A percentile compares a stretch with the other conserved stretches of the same genome.
phyloP scores from a whole-genome alignment of 2,888 invertebrate species.

The Pharmacophagus antenor region DNA sequence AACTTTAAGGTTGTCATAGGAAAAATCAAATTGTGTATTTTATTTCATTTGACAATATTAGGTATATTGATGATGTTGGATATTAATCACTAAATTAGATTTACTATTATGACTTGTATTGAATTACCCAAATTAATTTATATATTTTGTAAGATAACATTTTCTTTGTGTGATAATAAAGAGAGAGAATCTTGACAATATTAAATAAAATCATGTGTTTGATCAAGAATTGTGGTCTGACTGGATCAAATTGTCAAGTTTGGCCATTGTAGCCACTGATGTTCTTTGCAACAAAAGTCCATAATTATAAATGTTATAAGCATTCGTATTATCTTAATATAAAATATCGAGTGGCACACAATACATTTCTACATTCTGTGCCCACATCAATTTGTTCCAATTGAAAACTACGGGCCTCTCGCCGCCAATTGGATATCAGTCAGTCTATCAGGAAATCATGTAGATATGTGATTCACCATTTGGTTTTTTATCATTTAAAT shows the following conservation, averaged over 20 bases:
- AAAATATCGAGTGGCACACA: slow-evolving; percentile 1
- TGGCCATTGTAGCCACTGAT: neutral
- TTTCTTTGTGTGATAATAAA: neutral
- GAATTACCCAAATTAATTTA: neutral
- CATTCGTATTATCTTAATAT: neutral
- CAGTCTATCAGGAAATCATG: slow-evolving; percentile 44
- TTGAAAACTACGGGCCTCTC: slow-evolving; percentile 48
- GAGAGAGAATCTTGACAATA: neutral
- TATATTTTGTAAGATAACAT: neutral
- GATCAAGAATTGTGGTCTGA: neutral
- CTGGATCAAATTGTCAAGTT: neutral
- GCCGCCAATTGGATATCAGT: slow-evolving; percentile 49
- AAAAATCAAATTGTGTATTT: neutral
- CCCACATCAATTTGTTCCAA: slow-evolving; percentile 62
- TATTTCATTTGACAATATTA: neutral
- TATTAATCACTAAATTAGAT: too few relatives aligned
- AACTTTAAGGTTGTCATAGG: neutral
- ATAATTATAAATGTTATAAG: neutral
- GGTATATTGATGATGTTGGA: neutral
- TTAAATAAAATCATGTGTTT: neutral
- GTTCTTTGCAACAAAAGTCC: neutral
- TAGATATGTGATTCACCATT: slow-evolving; percentile 14
- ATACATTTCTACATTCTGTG: slow-evolving; percentile 30
- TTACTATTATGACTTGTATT: too few relatives aligned
- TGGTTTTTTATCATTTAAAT: neutral